A percentile compares a stretch with the other conserved stretches of the same genome.
Evolutionary conservation across 2,797 vertebrate species (phyloP).

Genomic region (Tapera naevia): DNA sequence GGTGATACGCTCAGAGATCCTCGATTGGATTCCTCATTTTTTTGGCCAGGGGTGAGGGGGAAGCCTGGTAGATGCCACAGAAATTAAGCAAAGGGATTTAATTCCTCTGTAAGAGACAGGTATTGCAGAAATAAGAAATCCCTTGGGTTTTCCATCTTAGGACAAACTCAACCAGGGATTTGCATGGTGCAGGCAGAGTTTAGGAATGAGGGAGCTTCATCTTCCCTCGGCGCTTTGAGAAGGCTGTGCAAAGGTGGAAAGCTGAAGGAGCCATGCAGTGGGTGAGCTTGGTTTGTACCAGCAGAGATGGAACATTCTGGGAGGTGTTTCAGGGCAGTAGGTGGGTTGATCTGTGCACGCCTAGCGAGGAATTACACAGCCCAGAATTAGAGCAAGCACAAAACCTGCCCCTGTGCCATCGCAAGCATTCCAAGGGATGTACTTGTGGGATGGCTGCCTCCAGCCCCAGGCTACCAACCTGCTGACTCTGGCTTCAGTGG

Average conservation of each 20-base stretch:
- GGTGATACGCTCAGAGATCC: conserved; percentile 25
- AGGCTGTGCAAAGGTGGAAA: background rate
- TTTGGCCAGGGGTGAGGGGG: no score
- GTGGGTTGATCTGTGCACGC: background rate
- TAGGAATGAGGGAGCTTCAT: background rate
- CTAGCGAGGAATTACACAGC: background rate
- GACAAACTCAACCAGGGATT: background rate
- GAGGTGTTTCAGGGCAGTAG: background rate
- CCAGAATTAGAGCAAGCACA: background rate
- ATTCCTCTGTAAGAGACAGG: background rate
- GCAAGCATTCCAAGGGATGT: rapidly evolving
- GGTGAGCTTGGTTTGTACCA: background rate
- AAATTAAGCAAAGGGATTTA: background rate
- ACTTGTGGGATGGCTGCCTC: background rate
- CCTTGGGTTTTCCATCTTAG: background rate
- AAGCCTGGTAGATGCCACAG: background rate
- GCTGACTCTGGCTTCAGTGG: background rate
- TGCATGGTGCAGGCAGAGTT: background rate
- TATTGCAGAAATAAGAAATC: background rate
- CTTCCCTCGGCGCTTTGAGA: background rate
- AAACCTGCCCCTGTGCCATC: rapidly evolving
- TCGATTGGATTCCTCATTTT: conserved; percentile 23
- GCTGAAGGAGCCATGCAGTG: background rate
- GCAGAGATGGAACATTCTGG: background rate
- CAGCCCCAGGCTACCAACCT: background rate